These are phyloP conservation scores for Orestias chungarensis DNA, from an alignment of 2,797 vertebrate genomes.

Conservation along the genomic window DNA sequence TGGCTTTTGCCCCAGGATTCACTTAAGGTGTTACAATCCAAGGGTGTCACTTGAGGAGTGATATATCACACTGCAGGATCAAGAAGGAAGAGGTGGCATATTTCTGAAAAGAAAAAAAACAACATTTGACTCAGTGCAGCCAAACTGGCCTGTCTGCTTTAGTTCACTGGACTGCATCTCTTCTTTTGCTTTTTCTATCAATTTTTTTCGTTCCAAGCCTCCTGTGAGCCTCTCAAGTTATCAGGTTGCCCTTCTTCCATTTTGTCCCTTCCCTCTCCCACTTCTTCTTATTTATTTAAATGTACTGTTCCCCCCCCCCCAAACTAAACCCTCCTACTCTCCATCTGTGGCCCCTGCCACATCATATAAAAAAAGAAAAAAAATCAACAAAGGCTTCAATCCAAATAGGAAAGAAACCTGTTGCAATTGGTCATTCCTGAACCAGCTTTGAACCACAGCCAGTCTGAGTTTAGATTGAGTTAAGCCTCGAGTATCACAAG, in stretches of 20 bases:
- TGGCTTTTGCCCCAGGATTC: constrained; percentile 24
- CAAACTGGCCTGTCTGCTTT: constrained; percentile 51
- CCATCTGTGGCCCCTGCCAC: constrained; percentile 4
- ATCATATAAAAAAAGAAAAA: background rate
- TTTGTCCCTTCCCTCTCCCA: constrained; percentile 31
- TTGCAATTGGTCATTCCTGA: constrained; percentile 37
- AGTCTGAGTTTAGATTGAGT: constrained; percentile 37
- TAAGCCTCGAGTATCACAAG: constrained; percentile 41
- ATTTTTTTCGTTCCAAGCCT: constrained; percentile 39
- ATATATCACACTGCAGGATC: constrained; percentile 52
- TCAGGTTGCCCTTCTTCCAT: constrained; percentile 34
- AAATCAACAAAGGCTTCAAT: constrained; percentile 12
- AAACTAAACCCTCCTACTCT: background rate
- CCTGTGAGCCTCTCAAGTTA: constrained; percentile 45
- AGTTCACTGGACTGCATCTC: constrained; percentile 64
- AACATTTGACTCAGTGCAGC: constrained; percentile 34
- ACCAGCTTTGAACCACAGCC: constrained; percentile 11
- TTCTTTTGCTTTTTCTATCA: constrained; percentile 62
- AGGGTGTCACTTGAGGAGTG: constrained; percentile 46
- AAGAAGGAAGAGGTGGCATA: constrained; percentile 25
- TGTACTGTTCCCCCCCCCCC: constrained; percentile 11
- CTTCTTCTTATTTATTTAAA: constrained; percentile 33
- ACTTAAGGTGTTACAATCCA: constrained; percentile 21
- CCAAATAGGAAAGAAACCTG: constrained; percentile 36
- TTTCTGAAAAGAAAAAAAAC: constrained; percentile 41